Conservation (phyloP, 1,140 invertebrate genomes). For the Geopemphigus sp. region DNA sequence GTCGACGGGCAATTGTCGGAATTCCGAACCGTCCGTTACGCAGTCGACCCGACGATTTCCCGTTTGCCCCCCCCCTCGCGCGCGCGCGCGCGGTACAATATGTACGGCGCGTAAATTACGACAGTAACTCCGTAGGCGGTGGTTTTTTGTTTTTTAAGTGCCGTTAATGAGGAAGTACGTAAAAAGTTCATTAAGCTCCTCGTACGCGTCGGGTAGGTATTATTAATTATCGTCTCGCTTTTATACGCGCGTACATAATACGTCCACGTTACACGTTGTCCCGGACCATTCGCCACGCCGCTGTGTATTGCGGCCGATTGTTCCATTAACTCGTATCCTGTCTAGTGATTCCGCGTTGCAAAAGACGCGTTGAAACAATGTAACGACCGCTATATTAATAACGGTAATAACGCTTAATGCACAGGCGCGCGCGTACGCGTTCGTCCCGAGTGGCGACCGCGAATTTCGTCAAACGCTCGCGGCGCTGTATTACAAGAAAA, state of each 20-base stretch:
- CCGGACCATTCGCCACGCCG: neutral
- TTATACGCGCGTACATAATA: neutral
- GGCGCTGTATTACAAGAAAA: too few relatives aligned
- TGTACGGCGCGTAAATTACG: too few relatives aligned
- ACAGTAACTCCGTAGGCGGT: constrained; percentile 24
- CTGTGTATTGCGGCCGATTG: neutral
- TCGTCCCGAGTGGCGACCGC: too few relatives aligned
- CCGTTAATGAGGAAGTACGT: constrained; percentile 45
- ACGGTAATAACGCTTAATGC: too few relatives aligned
- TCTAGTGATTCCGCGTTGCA: constrained; percentile 15
- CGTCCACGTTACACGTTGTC: neutral
- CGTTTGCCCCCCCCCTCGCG: too few relatives aligned
- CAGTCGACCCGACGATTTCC: too few relatives aligned
- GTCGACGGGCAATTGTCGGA: too few relatives aligned
- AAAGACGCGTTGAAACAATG: constrained; percentile 24
- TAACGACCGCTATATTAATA: too few relatives aligned
- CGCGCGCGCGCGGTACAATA: too few relatives aligned
- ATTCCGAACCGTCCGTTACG: too few relatives aligned
- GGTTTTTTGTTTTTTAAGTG: constrained; percentile 20
- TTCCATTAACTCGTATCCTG: constrained; percentile 44
- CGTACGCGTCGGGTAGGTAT: neutral
- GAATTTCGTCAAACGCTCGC: too few relatives aligned
- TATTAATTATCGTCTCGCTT: constrained; percentile 6
- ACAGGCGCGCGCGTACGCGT: too few relatives aligned
- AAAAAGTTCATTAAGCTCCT: constrained; percentile 46